A percentile compares a stretch with the other conserved stretches of the same genome.
Evolutionary conservation across 2,113 vertebrate species (phyloP).

Genomic region (Oreocharis arfaki): DNA sequence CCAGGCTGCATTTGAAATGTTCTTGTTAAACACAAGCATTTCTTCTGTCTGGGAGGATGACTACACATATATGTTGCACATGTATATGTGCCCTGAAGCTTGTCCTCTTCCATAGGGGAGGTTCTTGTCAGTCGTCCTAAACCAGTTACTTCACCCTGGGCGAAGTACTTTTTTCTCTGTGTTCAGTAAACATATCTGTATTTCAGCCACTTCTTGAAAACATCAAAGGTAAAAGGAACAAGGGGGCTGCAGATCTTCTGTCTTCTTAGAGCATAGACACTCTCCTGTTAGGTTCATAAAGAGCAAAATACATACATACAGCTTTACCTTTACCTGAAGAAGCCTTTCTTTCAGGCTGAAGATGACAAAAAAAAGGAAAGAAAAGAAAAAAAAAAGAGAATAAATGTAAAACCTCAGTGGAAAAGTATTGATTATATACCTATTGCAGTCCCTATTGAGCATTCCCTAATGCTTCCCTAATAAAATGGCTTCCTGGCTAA

Average conservation of each 20-base stretch:
- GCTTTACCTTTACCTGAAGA: background rate
- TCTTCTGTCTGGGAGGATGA: background rate
- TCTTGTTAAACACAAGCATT: conserved; percentile 20
- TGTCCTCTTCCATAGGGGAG: background rate
- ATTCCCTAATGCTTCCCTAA: no score
- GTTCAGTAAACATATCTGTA: conserved; percentile 42
- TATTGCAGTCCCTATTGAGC: background rate
- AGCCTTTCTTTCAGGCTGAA: background rate
- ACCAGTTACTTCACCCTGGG: conserved; percentile 1
- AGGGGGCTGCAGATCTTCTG: background rate
- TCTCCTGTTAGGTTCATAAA: background rate
- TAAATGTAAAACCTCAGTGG: background rate
- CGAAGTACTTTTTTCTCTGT: conserved; percentile 5
- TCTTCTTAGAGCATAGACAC: background rate
- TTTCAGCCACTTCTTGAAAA: conserved; percentile 32
- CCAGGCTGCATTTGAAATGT: conserved; percentile 20
- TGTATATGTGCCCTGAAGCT: conserved; percentile 42
- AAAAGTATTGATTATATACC: background rate
- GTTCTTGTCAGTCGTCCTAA: conserved; percentile 23
- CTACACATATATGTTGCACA: background rate
- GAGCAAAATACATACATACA: background rate
- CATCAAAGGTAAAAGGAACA: conserved; percentile 12
- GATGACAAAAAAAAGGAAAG: background rate
- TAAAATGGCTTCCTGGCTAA: background rate
- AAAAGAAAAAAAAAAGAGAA: background rate